Evolutionary conservation across 2,888 invertebrate genomes (phyloP).

Genomic region (Pegoplata infirma): DNA sequence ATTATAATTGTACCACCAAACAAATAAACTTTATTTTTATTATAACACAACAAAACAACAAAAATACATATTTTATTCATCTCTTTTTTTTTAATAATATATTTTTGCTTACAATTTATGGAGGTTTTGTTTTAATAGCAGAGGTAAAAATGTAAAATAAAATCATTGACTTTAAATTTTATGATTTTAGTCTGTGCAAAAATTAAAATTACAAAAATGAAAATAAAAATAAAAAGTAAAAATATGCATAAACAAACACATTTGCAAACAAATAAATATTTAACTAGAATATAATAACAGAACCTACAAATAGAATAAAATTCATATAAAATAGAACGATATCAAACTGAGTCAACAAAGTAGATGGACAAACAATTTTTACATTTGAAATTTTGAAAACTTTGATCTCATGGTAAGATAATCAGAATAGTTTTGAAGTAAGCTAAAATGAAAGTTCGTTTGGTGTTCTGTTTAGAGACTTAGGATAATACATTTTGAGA

Average conservation of each 20-base stretch:
- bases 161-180: background rate
- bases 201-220: background rate
- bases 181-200: background rate
- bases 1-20: background rate
- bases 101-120: background rate
- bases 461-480: too few species aligned
- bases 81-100: background rate
- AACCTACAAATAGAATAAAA: background rate
- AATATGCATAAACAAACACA: background rate
- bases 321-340: background rate
- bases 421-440: too few species aligned
- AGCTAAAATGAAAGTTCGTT: too few species aligned
- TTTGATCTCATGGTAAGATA: too few species aligned
- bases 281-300: background rate
- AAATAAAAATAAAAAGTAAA: background rate
- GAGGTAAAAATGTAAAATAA: background rate
- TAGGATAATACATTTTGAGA: too few species aligned
- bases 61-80: background rate
- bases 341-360: background rate
- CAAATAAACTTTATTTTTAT: background rate
- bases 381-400: too few species aligned
- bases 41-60: background rate
- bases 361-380: background rate
- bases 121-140: background rate
- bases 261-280: background rate